Percentiles rank a stretch among this genome's conserved stretches.
phyloP scores from a whole-genome alignment of 1,140 invertebrate species.

The Hypsibius dujardini region DNA sequence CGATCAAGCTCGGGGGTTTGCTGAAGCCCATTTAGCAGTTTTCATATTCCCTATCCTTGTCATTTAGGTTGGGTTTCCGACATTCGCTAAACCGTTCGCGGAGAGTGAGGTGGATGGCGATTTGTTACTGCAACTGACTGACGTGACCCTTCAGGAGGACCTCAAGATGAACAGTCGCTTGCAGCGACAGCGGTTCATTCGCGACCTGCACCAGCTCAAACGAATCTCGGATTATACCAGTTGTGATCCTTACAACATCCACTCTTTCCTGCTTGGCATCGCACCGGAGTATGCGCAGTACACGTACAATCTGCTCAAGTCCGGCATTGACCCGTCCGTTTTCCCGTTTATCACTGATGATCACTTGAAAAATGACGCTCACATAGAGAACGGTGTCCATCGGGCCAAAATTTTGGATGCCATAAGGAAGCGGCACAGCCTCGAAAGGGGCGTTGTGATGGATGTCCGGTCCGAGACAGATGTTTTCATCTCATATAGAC shows the following conservation, averaged over 20 bases:
- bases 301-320: conserved; percentile 85
- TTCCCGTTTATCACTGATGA: conserved; percentile 58
- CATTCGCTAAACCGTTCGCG: conserved; percentile 61
- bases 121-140: conserved; percentile 72
- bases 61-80: conserved; percentile 66
- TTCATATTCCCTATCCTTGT: conserved; percentile 23
- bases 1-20: no score
- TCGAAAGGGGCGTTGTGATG: conserved; percentile 20
- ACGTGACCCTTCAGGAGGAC: conserved; percentile 75
- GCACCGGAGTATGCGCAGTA: conserved; percentile 83
- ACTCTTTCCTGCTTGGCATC: conserved; percentile 68
- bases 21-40: background rate
- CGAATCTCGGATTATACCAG: conserved; percentile 93
- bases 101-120: conserved; percentile 94
- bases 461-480: conserved; percentile 37
- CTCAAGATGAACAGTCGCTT: conserved; percentile 36
- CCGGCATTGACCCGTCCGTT: conserved; percentile 58
- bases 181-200: conserved; percentile 50
- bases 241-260: conserved; percentile 71
- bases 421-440: conserved; percentile 47
- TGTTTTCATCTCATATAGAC: conserved; percentile 91
- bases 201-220: conserved; percentile 83
- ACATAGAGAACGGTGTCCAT: conserved; percentile 83
- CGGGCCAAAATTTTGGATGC: conserved; percentile 68
- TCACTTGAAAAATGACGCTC: conserved; percentile 68